Percentiles rank a stretch among this genome's conserved stretches.
Conservation (phyloP, 2,113 vertebrate genomes). For the Tringa solitaria region DNA sequence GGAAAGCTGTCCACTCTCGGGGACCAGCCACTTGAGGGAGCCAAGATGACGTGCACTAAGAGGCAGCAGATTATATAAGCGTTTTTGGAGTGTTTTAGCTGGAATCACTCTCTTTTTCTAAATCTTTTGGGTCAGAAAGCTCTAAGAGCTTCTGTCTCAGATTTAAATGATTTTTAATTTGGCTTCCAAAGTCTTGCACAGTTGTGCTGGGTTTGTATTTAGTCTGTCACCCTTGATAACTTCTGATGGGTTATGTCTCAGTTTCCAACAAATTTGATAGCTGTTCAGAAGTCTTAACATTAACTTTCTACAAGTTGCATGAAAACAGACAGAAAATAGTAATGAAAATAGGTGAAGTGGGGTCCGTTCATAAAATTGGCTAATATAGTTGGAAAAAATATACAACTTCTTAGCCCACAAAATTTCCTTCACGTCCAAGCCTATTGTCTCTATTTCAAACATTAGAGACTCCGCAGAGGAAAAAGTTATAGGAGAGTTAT, state of each 20-base stretch:
- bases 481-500: background rate
- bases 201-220: background rate
- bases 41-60: background rate
- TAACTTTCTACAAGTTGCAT: background rate
- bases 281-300: background rate
- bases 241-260: background rate
- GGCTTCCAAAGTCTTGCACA: background rate
- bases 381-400: background rate
- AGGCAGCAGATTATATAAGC: background rate
- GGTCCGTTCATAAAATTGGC: background rate
- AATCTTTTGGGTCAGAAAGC: background rate
- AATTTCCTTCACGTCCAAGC: background rate
- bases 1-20: background rate
- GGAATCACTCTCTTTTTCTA: background rate
- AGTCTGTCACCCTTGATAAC: background rate
- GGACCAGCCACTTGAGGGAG: conserved; percentile 44
- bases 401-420: background rate
- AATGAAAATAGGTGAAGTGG: background rate
- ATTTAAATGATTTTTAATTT: background rate
- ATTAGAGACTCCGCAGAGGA: background rate
- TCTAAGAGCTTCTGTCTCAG: background rate
- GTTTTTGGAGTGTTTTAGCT: background rate
- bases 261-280: background rate
- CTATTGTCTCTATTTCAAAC: background rate
- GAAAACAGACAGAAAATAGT: background rate